Base-by-base conservation (phyloP, 1,140 invertebrate species). In the Lerema accius region DNA sequence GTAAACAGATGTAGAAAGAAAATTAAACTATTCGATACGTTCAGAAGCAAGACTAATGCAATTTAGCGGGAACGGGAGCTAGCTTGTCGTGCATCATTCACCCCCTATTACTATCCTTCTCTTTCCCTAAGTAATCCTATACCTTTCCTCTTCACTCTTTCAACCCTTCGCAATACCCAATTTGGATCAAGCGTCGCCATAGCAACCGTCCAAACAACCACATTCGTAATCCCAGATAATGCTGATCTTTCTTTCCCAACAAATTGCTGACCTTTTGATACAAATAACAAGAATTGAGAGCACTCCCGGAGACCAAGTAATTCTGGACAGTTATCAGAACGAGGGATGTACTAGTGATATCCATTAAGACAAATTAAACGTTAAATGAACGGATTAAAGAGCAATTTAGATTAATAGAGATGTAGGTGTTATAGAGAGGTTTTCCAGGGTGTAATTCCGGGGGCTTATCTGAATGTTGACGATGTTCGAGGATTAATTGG, bases 151-250 rank as follows among this genome's bases (percentile, higher is more conserved):
- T 61, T 80, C 67, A 13, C 63, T 46, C 73, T 40, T 19, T 67
- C 73, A 80, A 74, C 79, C 78, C 69, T 69, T 68, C 59, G 63
- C 59, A 39, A 58, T 56, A 42, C 64, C 72, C 69, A 76, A 85
- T 80, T 80, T 68, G 77, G 76, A 83, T 80, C 76, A 81, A 71
- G 61, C 72, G 83, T 86, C 69, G 51, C 76, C 71, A 86, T 84
- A 71, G 73, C 81, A 79, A 86, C 85, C 66, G 63, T 59, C 69
- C 68, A 81, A 86, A 86, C 78, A 83, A 81, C 69, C 45, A 51
- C 64, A 66, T 68, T 71, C 61, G 65, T 46, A 42, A 42, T 50
- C 32, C 84, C 78, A 83, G 63, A 46, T 55, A 49, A 45, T 73
- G 71, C 69, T 75, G 84, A 79, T 56, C 82, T 73, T 39, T 45